Base-by-base conservation (phyloP, 2,113 vertebrate species). In the Alces alces region DNA sequence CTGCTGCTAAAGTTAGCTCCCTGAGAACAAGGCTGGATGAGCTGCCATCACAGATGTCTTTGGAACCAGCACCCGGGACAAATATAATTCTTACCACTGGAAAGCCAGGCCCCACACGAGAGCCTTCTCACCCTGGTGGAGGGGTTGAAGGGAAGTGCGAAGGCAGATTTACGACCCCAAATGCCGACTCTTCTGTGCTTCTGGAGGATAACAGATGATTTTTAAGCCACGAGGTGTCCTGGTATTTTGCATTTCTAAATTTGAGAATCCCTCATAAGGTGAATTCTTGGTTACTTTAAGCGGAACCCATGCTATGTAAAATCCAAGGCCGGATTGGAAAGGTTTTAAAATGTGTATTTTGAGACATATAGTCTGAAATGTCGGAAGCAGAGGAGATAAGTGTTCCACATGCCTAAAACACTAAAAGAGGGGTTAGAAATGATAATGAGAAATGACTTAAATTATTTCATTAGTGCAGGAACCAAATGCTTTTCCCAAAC, bases 131-230 rank as follows among this genome's bases (percentile, higher is more conserved):
- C 94, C 93, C 95, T 57, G 90, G 91, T 60, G 80, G 73, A 96
- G 92, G 93, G 95, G 55, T 95, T 96, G 89, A 55, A 73, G 70
- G 78, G 93, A 96, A 88, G 97, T 91, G 93, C 25, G 90, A 96
- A 98, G 93, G 89, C 96, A 94, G 97, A 98, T 97, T 98, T 97
- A 97, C 91, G 97, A 93, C 98, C 97, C 96, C 97, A 97, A 97
- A 98, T 97, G 96, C 86, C 55, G 73, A 93, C 60, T 97, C 52
- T 94, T 97, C 95, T 87, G 94, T 95, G 96, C 91, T 92, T 89
- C 93, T 91, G 57, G 84, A 93, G 95, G 92, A 61, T 79, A 96
- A 97, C 52, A 52, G 60, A 66, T 95, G 95, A 90, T 21, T 94
- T 95, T 25, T 52, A 97, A 93, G 91, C 43, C 87, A 28, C 36